Percentiles rank a stretch among this genome's conserved stretches.
phyloP scores from a whole-genome alignment of 2,113 vertebrate genomes.

The Paedocypris sp. region DNA sequence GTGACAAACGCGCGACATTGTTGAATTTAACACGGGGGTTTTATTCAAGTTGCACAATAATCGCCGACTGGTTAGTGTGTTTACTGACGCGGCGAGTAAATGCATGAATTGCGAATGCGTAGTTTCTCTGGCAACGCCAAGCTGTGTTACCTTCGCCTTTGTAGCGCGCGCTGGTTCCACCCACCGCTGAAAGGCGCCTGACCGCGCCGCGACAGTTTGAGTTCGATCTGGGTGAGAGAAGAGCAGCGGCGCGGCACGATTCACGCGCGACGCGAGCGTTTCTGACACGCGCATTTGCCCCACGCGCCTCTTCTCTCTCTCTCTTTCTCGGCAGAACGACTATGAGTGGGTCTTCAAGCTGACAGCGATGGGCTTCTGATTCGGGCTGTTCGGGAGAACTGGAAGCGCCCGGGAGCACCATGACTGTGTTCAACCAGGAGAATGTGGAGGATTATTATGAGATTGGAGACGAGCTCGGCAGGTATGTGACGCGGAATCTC shows the following conservation, averaged over 20 bases:
- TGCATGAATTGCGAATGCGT: not conserved
- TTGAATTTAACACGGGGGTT: no score
- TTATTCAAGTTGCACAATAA: not conserved
- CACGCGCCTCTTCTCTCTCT: not conserved
- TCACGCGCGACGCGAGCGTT: not conserved
- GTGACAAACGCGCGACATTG: no score
- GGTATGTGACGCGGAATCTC: conserved; percentile 55
- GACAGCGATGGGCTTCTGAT: conserved; percentile 50
- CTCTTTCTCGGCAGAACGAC: conserved; percentile 22
- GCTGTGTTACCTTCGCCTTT: conserved; percentile 8
- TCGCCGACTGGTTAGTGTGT: not conserved
- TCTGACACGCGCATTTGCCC: not conserved
- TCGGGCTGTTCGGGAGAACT: conserved; percentile 31
- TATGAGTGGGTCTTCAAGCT: conserved; percentile 55
- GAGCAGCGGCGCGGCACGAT: not conserved
- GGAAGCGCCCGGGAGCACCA: conserved; percentile 60
- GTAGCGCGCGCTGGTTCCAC: not conserved
- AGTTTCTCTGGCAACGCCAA: conserved; percentile 58
- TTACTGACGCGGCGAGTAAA: not conserved
- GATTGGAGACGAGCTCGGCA: conserved; percentile 86
- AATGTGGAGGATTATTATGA: conserved; percentile 90
- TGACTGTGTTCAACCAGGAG: conserved; percentile 88
- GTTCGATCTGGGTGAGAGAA: not conserved
- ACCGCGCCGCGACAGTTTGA: not conserved
- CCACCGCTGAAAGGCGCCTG: not conserved